Percentiles rank a stretch among this genome's conserved stretches.
These are phyloP conservation scores for Harpegnathos saltator DNA, from an alignment of 1,140 invertebrate species.

Conservation along the genomic window DNA sequence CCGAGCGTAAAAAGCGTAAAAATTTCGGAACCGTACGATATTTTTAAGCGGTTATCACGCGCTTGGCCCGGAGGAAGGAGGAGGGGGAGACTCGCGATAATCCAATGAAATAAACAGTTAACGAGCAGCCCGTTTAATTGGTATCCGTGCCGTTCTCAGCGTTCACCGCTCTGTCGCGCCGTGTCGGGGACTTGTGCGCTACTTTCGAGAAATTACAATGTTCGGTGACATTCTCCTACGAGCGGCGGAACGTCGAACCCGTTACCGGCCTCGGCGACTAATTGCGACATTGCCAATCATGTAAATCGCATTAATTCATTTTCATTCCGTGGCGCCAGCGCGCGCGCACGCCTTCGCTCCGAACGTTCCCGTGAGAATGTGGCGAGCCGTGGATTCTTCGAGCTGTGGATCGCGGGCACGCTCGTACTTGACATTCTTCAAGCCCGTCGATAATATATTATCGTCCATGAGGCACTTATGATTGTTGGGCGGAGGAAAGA, in stretches of 20 bases:
- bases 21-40: slow-evolving; percentile 35
- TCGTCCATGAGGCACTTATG: too few relatives aligned
- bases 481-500: not conserved
- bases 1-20: slow-evolving; percentile 23
- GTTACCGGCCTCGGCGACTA: slow-evolving; percentile 52
- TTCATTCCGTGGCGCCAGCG: slow-evolving; percentile 5
- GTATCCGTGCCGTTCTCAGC: slow-evolving; percentile 48
- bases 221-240: slow-evolving; percentile 59
- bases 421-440: not conserved
- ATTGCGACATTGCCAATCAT: slow-evolving; percentile 41
- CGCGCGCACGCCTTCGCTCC: not conserved
- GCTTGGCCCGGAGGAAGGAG: not conserved
- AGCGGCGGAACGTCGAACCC: slow-evolving; percentile 5
- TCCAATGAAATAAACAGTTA: slow-evolving; percentile 48
- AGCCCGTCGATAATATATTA: not conserved
- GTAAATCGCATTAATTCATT: slow-evolving; percentile 54
- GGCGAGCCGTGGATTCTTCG: not conserved
- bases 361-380: not conserved
- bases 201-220: slow-evolving; percentile 66
- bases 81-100: slow-evolving; percentile 21
- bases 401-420: not conserved
- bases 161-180: slow-evolving; percentile 38
- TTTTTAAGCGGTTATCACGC: slow-evolving; percentile 33
- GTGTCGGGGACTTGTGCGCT: slow-evolving; percentile 33
- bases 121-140: slow-evolving; percentile 66